These are phyloP conservation scores for Camponotus fellah DNA, from an alignment of 2,888 invertebrate genomes.

Conservation along the genomic window DNA sequence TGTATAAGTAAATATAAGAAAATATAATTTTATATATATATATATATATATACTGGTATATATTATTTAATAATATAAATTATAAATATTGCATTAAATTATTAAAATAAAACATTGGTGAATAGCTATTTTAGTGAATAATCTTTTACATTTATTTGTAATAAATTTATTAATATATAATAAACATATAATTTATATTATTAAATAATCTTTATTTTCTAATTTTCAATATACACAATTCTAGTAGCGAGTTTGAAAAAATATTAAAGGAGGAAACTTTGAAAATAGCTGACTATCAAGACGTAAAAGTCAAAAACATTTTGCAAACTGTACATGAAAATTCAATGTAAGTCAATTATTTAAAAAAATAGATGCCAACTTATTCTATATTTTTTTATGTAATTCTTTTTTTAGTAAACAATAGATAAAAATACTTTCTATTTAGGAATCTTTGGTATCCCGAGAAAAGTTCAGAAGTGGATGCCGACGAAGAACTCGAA, in stretches of 20 bases:
- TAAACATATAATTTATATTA: conserved; percentile 2
- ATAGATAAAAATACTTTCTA: neutral
- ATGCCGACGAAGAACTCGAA: conserved; percentile 57
- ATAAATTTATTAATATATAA: neutral
- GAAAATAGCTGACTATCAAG: neutral
- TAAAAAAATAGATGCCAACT: neutral
- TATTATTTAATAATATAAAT: no score
- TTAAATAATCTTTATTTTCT: neutral
- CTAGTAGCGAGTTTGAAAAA: neutral
- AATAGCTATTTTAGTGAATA: neutral
- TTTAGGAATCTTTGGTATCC: neutral
- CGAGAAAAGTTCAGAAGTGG: conserved; percentile 61
- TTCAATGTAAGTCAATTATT: conserved; percentile 5
- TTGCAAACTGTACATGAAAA: neutral
- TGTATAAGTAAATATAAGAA: no score
- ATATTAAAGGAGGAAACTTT: neutral
- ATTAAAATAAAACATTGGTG: no score
- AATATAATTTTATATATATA: no score
- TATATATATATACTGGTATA: no score
- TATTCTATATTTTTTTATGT: neutral
- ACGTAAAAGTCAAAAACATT: neutral
- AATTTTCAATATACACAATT: neutral
- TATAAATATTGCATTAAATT: no score
- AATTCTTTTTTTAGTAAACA: neutral
- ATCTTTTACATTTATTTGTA: no score